These are phyloP conservation scores for Chalcis sispes DNA, from an alignment of 2,888 invertebrate genomes.

Conservation along the genomic window DNA sequence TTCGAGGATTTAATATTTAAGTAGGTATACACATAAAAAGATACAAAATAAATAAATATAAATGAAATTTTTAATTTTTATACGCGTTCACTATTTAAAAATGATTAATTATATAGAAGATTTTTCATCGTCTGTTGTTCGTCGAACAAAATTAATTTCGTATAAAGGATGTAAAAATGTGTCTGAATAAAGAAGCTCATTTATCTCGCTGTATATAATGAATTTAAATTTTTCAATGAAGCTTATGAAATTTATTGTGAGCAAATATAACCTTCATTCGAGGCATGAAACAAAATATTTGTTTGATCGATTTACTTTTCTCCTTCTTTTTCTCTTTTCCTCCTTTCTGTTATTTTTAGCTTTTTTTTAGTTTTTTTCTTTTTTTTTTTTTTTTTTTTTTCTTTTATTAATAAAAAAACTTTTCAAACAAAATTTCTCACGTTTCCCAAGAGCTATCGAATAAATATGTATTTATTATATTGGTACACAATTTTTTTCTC, in stretches of 20 bases:
- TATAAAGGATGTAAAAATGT: constrained; percentile 3
- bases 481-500: not conserved
- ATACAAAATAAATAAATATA: no score
- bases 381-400: not conserved
- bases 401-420: not conserved
- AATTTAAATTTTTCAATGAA: not conserved
- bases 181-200: not conserved
- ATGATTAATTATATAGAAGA: no score
- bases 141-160: constrained; percentile 1
- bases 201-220: not conserved
- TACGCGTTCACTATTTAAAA: no score
- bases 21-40: no score
- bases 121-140: no score
- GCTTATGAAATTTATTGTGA: constrained; percentile 34
- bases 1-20: no score
- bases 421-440: not conserved
- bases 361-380: no score
- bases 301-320: constrained; percentile 12
- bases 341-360: not conserved
- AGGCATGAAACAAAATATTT: constrained; percentile 37
- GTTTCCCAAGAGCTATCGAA: constrained; percentile 1
- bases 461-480: constrained; percentile 34
- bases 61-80: no score
- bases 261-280: constrained; percentile 22
- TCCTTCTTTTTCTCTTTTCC: not conserved